Evolutionary conservation across 2,888 invertebrate species (phyloP).

Genomic region (Nebria brevicollis): DNA sequence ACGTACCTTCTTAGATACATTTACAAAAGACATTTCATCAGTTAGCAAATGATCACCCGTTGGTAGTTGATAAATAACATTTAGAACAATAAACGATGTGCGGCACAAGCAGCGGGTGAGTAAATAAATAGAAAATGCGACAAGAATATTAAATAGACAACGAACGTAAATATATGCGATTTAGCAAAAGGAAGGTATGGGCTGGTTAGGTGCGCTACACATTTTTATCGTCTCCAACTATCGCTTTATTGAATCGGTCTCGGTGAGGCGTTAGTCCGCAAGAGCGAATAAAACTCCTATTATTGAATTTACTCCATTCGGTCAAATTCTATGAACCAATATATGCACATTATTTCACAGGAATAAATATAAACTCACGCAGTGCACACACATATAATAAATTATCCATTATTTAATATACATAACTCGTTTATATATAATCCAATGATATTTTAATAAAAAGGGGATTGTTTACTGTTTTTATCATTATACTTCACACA

Average conservation of each 20-base stretch:
- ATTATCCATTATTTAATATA: too few relatives aligned
- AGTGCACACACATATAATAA: conserved; percentile 6
- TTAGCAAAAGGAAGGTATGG: neutral
- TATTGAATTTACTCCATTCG: conserved; percentile 37
- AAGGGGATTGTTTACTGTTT: too few relatives aligned
- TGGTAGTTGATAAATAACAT: neutral
- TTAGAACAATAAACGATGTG: neutral
- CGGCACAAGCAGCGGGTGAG: neutral
- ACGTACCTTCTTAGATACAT: too few relatives aligned
- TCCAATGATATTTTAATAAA: neutral
- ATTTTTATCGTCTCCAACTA: conserved; percentile 26
- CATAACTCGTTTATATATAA: neutral
- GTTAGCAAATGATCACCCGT: neutral
- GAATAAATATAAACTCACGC: conserved; percentile 1
- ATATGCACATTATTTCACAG: conserved; percentile 23
- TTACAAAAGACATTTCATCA: too few relatives aligned
- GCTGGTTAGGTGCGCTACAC: neutral
- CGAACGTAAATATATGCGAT: neutral
- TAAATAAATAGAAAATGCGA: conserved; percentile 5
- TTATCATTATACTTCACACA: too few relatives aligned
- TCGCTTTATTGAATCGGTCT: conserved; percentile 31
- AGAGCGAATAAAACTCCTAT: conserved; percentile 12
- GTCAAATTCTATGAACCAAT: conserved; percentile 20
- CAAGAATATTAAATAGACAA: conserved; percentile 33
- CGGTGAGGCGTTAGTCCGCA: neutral